Evolutionary conservation across 37 sponge, comb jelly and placozoan species (phyloP), one percentile per base, ranked within the genome.

Genomic region (Oopsacas minuta): DNA sequence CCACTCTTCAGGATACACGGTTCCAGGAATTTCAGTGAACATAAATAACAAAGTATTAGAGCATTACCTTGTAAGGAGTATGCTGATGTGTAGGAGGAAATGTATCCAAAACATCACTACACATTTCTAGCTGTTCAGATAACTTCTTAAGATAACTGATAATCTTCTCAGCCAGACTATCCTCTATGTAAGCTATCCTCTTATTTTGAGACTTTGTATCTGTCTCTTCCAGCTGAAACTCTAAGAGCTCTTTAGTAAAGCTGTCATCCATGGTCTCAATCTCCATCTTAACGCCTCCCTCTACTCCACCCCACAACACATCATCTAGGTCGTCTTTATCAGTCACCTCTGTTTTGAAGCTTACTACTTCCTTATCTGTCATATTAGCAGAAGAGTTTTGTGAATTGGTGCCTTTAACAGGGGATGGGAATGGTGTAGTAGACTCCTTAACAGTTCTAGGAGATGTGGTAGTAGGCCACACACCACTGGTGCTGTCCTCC

Each of bases 201-300:
- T 61, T 61, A 34, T 61, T 61, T 34, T 10, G 32, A 5, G 20
- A 10, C 75, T 61, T 61, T 25, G 75, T 61, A 25, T 61, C 75
- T 5, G 75, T 61, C 75, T 61, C 75, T 12, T 61, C 75, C 75
- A 61, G 75, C 75, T 61, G 75, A 34, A 61, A 61, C 20, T 61
- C 75, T 34, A 61, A 34, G 32, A 61, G 75, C 75, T 61, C 75
- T 34, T n/a, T 61, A 3, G 75, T 61, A 34, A 61, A 61, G 75
- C 75, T 61, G 30, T 61, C 75, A 5, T 61, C 75, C 30, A 61
- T 61, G 28, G 17, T 7, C 75, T 61, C 75, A 3, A 61, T 10
- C 75, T 61, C 75, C 30, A 61, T 61, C 17, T 12, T 3, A 25
- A 61, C 75, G 22, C 30, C 75, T 5, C 75, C 75, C 20, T n/a